phyloP scores from a whole-genome alignment of 2,797 vertebrate species.

The Pangasius mekongensis region DNA sequence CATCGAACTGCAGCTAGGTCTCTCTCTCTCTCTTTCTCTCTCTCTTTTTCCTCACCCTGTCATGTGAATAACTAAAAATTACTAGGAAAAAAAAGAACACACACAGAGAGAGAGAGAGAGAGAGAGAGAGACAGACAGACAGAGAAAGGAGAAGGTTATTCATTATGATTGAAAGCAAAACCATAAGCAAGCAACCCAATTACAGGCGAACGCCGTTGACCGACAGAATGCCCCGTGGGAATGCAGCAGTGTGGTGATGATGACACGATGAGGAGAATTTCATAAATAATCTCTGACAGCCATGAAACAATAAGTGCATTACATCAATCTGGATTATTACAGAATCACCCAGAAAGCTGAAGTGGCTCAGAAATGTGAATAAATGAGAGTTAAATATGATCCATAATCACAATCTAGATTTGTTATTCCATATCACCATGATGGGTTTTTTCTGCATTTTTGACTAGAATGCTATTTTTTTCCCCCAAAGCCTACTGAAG shows the following conservation, averaged over 20 bases:
- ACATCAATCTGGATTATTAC: slow-evolving; percentile 41
- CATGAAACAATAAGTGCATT: slow-evolving; percentile 38
- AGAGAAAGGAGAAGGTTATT: slow-evolving; percentile 63
- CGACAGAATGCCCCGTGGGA: slow-evolving; percentile 27
- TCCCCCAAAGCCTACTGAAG: background rate
- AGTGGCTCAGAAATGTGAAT: slow-evolving; percentile 17
- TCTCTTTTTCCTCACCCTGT: slow-evolving; percentile 57
- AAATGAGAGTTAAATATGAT: slow-evolving; percentile 38
- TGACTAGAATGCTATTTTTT: background rate
- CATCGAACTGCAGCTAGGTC: slow-evolving; percentile 76
- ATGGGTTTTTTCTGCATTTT: no score
- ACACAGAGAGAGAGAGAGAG: slow-evolving; percentile 8
- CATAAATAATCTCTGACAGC: slow-evolving; percentile 42
- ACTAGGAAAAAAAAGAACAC: slow-evolving; percentile 61
- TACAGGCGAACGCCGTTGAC: slow-evolving; percentile 51
- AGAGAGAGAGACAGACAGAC: slow-evolving; percentile 10
- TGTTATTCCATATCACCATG: slow-evolving; percentile 12
- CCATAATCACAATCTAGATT: slow-evolving; percentile 34
- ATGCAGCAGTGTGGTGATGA: slow-evolving; percentile 30
- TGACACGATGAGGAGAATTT: slow-evolving; percentile 38
- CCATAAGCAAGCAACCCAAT: slow-evolving; percentile 78
- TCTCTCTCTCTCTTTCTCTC: background rate
- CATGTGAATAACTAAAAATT: slow-evolving; percentile 79
- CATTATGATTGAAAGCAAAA: slow-evolving; percentile 78
- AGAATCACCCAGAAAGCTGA: slow-evolving; percentile 18